These are phyloP conservation scores for Labeo rohita DNA, from an alignment of 2,113 vertebrate genomes.

Conservation along the genomic window DNA sequence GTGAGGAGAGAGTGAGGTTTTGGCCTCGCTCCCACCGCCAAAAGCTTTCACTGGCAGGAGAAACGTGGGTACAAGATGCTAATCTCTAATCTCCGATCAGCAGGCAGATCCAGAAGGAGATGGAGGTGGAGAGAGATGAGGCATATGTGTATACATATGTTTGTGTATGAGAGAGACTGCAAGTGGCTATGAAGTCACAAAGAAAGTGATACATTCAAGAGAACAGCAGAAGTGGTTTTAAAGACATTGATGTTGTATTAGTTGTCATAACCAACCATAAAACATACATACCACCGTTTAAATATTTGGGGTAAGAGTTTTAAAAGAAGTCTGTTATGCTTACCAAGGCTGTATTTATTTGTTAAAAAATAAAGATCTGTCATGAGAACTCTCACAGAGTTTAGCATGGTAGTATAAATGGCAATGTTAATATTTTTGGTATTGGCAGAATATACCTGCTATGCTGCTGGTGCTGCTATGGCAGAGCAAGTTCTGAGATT, in stretches of 20 bases:
- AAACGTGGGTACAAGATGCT: conserved; percentile 72
- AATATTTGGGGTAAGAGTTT: neutral
- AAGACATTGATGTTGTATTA: neutral
- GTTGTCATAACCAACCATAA: neutral
- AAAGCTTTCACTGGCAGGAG: conserved; percentile 78
- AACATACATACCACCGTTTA: neutral
- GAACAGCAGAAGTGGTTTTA: neutral
- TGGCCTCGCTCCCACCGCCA: conserved; percentile 80
- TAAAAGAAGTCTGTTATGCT: neutral
- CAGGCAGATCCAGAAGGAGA: conserved; percentile 68
- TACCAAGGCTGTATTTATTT: neutral
- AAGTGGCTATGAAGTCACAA: conserved; percentile 34
- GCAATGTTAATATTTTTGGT: no score
- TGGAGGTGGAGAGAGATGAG: conserved; percentile 58
- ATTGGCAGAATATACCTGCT: no score
- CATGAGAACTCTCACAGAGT: no score
- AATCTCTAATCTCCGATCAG: conserved; percentile 73
- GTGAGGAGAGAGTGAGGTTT: conserved; percentile 70
- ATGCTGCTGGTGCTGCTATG: no score
- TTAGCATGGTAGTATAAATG: no score
- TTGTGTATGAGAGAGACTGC: conserved; percentile 21
- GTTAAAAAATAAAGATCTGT: neutral
- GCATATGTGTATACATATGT: conserved; percentile 54
- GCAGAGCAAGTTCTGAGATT: no score
- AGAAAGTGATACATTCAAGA: neutral